A percentile compares a stretch with the other conserved stretches of the same genome.
These are phyloP conservation scores for Xenentodon cancila DNA, from an alignment of 2,797 vertebrate species.

Conservation along the genomic window DNA sequence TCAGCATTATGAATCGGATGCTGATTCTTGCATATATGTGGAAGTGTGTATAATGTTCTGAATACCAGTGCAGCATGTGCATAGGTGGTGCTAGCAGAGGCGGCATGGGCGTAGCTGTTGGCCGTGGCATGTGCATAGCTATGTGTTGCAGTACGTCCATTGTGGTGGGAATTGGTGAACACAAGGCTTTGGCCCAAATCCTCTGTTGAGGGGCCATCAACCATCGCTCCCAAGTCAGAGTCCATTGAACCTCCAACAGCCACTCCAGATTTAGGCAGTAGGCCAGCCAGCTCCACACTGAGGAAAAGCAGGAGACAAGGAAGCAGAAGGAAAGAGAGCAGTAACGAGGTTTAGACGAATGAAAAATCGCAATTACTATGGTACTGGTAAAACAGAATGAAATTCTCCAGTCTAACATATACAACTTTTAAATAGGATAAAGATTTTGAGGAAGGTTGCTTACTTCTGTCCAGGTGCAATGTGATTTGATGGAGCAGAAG, in stretches of 20 bases:
- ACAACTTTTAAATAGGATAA: background rate
- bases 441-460: constrained; percentile 13
- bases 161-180: constrained; percentile 96
- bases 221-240: constrained; percentile 78
- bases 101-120: constrained; percentile 81
- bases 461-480: constrained; percentile 86
- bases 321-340: background rate
- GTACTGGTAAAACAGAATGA: no score
- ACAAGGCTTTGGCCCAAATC: constrained; percentile 92
- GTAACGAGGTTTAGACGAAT: background rate
- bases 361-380: no score
- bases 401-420: no score
- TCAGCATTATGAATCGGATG: background rate
- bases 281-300: constrained; percentile 75
- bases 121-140: constrained; percentile 89
- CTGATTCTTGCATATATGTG: background rate
- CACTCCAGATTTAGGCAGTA: constrained; percentile 76
- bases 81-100: constrained; percentile 79
- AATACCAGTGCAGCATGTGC: constrained; percentile 81
- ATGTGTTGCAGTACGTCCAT: constrained; percentile 84
- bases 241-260: constrained; percentile 61
- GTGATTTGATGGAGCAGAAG: constrained; percentile 87
- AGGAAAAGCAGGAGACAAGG: constrained; percentile 7
- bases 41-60: background rate
- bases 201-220: constrained; percentile 85